These are phyloP conservation scores for Lathronympha strigana DNA, from an alignment of 2,888 invertebrate genomes.

Conservation along the genomic window DNA sequence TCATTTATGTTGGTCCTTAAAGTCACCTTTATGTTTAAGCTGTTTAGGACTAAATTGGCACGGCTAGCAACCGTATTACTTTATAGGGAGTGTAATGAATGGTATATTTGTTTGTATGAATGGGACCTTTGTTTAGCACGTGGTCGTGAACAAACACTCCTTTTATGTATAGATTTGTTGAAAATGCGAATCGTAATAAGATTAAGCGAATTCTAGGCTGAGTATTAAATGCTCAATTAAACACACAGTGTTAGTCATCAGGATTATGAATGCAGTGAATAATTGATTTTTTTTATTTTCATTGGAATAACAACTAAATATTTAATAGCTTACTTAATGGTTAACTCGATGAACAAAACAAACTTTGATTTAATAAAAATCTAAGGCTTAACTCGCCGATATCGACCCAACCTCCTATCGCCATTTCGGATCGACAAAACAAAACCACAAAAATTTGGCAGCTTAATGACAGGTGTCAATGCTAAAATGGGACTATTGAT, in stretches of 20 bases:
- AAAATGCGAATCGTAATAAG: not conserved
- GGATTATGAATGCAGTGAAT: too few species aligned
- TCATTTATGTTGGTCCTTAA: not conserved
- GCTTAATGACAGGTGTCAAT: too few species aligned
- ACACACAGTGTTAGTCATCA: not conserved
- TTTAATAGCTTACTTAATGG: too few species aligned
- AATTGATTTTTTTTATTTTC: too few species aligned
- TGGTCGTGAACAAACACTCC: not conserved
- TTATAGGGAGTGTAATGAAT: not conserved
- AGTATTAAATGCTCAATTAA: not conserved
- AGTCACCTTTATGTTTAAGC: not conserved
- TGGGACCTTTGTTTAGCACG: not conserved
- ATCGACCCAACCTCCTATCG: too few species aligned
- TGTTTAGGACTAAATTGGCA: not conserved
- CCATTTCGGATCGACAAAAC: too few species aligned
- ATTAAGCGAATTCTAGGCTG: not conserved
- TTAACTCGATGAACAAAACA: too few species aligned
- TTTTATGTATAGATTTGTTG: not conserved
- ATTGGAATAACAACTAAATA: too few species aligned
- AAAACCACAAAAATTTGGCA: too few species aligned
- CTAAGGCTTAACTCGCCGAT: too few species aligned
- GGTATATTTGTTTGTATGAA: slow-evolving; percentile 5
- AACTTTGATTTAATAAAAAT: too few species aligned
- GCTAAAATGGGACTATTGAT: too few species aligned
- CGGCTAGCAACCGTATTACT: not conserved